A percentile compares a stretch with the other conserved stretches of the same genome.
Evolutionary conservation across 2,113 vertebrate species (phyloP).

Genomic region (Stomatorhinus ivindoensis): DNA sequence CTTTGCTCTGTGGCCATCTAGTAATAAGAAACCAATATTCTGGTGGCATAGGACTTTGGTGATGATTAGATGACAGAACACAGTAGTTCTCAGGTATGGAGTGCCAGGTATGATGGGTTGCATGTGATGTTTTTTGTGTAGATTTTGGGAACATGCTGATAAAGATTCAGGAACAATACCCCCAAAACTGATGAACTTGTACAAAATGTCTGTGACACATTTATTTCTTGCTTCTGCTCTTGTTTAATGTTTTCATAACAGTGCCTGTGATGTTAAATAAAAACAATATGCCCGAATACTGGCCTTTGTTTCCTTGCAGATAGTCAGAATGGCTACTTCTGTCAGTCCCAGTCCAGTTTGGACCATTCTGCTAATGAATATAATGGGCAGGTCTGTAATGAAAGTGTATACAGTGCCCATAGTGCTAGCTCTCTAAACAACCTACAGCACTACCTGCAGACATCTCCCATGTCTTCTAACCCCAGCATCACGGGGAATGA

Average conservation of each 20-base stretch:
- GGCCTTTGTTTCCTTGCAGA: constrained; percentile 57
- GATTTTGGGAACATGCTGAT: neutral
- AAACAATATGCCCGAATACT: neutral
- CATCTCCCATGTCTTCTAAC: constrained; percentile 94
- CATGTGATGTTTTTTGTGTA: neutral
- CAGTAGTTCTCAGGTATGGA: neutral
- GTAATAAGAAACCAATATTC: neutral
- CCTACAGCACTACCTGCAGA: constrained; percentile 83
- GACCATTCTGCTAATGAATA: constrained; percentile 82
- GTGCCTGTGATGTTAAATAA: neutral
- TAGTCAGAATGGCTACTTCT: constrained; percentile 91
- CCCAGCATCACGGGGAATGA: constrained; percentile 92
- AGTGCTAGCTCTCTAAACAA: constrained; percentile 94
- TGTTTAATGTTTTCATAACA: neutral
- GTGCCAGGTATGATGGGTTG: neutral
- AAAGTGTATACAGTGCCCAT: constrained; percentile 93
- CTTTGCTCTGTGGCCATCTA: too few relatives aligned
- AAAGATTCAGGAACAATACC: neutral
- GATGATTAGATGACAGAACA: neutral
- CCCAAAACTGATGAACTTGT: neutral
- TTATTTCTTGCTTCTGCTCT: neutral
- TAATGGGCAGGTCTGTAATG: constrained; percentile 79
- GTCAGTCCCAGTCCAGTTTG: constrained; percentile 92
- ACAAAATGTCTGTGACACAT: neutral
- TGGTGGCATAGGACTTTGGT: neutral